phyloP scores from a whole-genome alignment of 2,113 vertebrate species.

The Tragelaphus buxtoni region DNA sequence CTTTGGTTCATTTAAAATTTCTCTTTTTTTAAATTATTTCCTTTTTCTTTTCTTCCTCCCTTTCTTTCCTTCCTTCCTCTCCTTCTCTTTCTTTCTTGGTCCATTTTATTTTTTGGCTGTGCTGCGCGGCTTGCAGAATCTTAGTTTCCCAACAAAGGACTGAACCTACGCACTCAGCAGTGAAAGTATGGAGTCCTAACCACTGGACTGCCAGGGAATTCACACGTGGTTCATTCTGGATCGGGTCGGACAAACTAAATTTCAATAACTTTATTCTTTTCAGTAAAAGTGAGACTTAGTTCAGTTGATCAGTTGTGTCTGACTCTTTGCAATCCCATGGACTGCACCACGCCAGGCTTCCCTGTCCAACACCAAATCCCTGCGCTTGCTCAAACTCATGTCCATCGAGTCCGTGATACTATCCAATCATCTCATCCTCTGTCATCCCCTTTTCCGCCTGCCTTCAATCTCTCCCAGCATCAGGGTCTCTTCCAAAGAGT shows the following conservation, averaged over 20 bases:
- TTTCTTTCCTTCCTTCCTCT: not conserved
- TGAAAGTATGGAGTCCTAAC: not conserved
- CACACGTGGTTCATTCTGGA: not conserved
- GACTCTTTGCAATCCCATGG: not conserved
- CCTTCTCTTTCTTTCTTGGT: not conserved
- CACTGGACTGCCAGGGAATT: not conserved
- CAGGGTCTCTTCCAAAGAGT: not conserved
- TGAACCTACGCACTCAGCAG: not conserved
- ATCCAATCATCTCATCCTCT: not conserved
- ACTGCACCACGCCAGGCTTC: not conserved
- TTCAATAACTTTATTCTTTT: not conserved
- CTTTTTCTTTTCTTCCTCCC: not conserved
- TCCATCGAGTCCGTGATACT: not conserved
- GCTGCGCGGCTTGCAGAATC: fast-evolving
- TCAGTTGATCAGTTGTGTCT: not conserved
- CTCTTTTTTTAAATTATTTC: not conserved
- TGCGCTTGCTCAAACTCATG: not conserved
- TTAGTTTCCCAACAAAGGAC: not conserved
- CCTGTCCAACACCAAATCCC: not conserved
- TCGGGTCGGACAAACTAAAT: not conserved
- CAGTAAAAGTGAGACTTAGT: not conserved
- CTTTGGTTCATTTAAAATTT: not conserved
- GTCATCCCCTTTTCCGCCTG: not conserved
- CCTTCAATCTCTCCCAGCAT: not conserved
- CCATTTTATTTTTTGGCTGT: not conserved